Percentiles rank a stretch among this genome's conserved stretches.
Conservation (phyloP, 2,113 vertebrate genomes). For the Zosterops lateralis region DNA sequence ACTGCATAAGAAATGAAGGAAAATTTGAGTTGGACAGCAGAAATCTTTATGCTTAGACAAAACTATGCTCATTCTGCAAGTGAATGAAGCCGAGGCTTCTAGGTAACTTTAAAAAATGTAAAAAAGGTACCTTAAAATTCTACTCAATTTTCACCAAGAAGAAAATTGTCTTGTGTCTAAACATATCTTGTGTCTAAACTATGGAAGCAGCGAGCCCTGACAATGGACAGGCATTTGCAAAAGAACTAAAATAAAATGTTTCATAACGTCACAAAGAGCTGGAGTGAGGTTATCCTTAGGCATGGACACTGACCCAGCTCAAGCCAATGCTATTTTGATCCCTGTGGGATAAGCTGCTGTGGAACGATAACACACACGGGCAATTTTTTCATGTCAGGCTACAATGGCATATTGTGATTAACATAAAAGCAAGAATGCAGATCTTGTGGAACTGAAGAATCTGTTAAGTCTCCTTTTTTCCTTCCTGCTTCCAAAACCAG, state of each 20-base stretch:
- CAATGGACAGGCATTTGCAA: not conserved
- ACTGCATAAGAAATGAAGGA: not conserved
- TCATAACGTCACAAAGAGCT: not conserved
- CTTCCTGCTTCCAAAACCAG: not conserved
- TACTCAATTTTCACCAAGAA: not conserved
- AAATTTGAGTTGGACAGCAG: not conserved
- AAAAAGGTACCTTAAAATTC: not conserved
- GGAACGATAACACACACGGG: not conserved
- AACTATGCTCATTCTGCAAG: not conserved
- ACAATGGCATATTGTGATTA: not conserved
- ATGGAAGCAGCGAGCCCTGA: not conserved
- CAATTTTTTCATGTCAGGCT: not conserved
- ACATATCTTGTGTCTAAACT: not conserved
- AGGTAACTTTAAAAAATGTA: not conserved
- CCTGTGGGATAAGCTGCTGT: not conserved
- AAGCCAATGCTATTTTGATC: not conserved
- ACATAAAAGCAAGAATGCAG: constrained; percentile 11
- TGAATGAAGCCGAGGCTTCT: not conserved
- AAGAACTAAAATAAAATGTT: not conserved
- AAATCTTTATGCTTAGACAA: not conserved
- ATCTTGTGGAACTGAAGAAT: not conserved
- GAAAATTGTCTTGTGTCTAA: not conserved
- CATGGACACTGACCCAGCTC: not conserved
- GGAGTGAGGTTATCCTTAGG: not conserved
- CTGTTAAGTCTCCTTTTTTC: not conserved